Conservation (phyloP, 2,797 vertebrate species). For the Poeciliopsis turneri region DNA sequence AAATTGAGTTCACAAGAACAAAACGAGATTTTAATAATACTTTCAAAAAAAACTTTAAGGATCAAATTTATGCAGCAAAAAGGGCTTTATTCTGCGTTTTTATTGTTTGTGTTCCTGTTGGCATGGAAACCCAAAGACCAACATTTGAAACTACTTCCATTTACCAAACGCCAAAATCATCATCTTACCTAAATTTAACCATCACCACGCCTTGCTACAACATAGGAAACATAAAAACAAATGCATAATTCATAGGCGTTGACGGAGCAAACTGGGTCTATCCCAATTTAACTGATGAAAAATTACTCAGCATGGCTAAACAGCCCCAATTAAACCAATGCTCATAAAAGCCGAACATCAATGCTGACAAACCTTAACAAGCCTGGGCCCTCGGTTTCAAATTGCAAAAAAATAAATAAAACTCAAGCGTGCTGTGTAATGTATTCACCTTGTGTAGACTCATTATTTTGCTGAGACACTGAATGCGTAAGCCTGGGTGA, state of each 20-base stretch:
- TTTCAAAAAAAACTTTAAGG: too few relatives aligned
- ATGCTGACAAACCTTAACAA: conserved; percentile 46
- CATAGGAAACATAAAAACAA: not conserved
- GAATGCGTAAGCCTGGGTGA: conserved; percentile 63
- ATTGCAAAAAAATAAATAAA: conserved; percentile 40
- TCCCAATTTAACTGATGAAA: conserved; percentile 40
- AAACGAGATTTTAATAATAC: too few relatives aligned
- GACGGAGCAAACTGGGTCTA: not conserved
- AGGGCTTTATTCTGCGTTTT: too few relatives aligned
- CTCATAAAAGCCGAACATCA: conserved; percentile 40
- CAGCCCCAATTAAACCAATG: conserved; percentile 44
- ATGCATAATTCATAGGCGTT: conserved; percentile 4
- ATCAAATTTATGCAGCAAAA: too few relatives aligned
- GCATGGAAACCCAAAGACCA: not conserved
- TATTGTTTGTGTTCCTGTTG: too few relatives aligned
- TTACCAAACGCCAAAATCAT: not conserved
- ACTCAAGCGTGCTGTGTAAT: conserved; percentile 48
- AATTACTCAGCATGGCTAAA: conserved; percentile 41
- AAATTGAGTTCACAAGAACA: too few relatives aligned
- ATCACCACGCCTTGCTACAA: not conserved
- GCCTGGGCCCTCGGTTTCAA: conserved; percentile 46
- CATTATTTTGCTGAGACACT: conserved; percentile 72
- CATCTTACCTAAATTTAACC: not conserved
- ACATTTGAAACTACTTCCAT: not conserved
- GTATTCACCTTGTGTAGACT: conserved; percentile 76